Base-by-base conservation (phyloP, 2,888 invertebrate species). In the Diachrysia chrysitis region DNA sequence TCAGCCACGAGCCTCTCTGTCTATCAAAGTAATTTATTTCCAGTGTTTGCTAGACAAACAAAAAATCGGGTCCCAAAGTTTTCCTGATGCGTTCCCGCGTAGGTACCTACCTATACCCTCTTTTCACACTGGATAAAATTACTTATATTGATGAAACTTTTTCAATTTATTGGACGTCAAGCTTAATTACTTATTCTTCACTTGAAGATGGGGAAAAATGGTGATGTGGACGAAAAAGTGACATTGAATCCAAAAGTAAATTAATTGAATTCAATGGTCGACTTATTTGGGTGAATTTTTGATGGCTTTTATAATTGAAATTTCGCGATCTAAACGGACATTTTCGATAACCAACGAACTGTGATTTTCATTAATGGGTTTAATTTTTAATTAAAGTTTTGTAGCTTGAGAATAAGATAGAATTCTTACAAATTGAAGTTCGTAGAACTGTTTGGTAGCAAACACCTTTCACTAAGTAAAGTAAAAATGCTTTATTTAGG, bases 101-200 rank as follows among this genome's bases (percentile, higher is more conserved):
- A n/a, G n/a, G n/a, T n/a, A 71, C 54, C 55, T 53, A 51, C 25
- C 10, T 42, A 37, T n/a, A 55, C 25, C 53, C 55, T 0, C 61
- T 57, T 60, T 48, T 64, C 71, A 71, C 66, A 63, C 37, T 51
- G 60, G 29, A 66, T 61, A 63, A 75, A 73, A 76, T 78, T 35
- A 78, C 77, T 66, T 73, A 56, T 65, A 74, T 78, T 71, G 73
- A 71, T 63, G 29, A 72, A 88, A 88, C 83, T 87, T 88, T 87
- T 85, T 85, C 87, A 86, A 88, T 88, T 85, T 86, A 83, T 84
- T 81, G 82, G 78, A 86, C 76, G 73, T 69, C 61, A 72, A 76
- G 63, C 72, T 82, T 69, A 88, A 87, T 88, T 88, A 82, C 77
- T 76, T 79, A 57, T 53, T 58, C 53, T 42, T 42, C 7, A 66